Conservation (phyloP, 2,113 vertebrate species). For the Stomatorhinus ivindoensis region DNA sequence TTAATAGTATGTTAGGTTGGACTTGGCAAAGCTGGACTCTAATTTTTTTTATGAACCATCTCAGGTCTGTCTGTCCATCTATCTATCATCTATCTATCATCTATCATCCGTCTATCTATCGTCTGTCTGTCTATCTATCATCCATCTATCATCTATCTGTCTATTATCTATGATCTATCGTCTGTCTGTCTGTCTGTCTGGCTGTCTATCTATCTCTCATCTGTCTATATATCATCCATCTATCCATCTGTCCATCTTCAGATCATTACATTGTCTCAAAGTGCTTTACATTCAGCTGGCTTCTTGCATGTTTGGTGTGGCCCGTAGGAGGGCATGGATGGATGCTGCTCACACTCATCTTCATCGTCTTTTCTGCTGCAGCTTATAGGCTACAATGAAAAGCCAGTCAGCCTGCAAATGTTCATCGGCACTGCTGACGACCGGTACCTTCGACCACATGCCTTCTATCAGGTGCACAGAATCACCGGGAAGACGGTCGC, state of each 20-base stretch:
- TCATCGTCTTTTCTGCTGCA: conserved; percentile 41
- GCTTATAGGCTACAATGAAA: conserved; percentile 78
- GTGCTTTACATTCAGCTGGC: not conserved
- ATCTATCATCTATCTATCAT: too few species aligned
- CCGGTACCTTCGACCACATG: conserved; percentile 77
- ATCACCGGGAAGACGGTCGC: conserved; percentile 93
- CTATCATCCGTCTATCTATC: too few species aligned
- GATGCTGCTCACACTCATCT: not conserved
- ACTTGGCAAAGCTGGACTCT: conserved; percentile 22
- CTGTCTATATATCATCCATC: too few species aligned
- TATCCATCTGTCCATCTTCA: too few species aligned
- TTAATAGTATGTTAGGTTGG: not conserved
- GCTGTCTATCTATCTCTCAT: too few species aligned
- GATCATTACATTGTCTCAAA: too few species aligned
- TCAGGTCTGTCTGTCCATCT: conserved; percentile 11
- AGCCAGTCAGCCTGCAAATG: conserved; percentile 76
- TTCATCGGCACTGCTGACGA: conserved; percentile 96
- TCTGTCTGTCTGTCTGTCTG: too few species aligned
- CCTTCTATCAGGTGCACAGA: conserved; percentile 93
- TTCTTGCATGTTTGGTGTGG: not conserved
- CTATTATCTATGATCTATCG: too few species aligned
- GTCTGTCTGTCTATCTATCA: too few species aligned
- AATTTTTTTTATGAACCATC: conserved; percentile 28
- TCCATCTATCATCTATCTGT: too few species aligned
- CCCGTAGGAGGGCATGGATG: not conserved